Evolutionary conservation across 2,113 vertebrate genomes (phyloP), one percentile per base, ranked within the genome.

Genomic region (Aythya baeri): DNA sequence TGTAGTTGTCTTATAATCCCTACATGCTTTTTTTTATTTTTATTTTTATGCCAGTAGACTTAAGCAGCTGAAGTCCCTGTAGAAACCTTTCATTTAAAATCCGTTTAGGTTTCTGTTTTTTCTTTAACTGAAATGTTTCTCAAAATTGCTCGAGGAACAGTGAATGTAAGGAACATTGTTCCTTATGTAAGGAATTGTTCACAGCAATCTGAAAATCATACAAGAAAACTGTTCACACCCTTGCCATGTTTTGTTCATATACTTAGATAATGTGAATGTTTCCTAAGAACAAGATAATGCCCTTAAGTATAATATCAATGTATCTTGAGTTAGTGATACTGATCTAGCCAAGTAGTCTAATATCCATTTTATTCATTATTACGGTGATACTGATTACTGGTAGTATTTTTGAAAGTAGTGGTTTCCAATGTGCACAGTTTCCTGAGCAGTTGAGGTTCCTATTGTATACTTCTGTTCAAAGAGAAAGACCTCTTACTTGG

Each of bases 1-100:
- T 83, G 0, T 41, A 20, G 1, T n/a, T 84, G 17, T 75, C 17
- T 36, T 43, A 12, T 26, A 22, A 59, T 86, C 4, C 3, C 1
- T 41, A 1, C 34, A 1, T 54, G 11, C 0, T 36, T 0, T 43
- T 61, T 29, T 77, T 43, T 58, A 73, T 27, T 77, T 1, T 54
- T 93, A 12, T 23, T 87, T 92, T 83, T 81, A 27, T 74, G 59
- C 26, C 11, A 21, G 0, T 79, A 57, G 20, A 41, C 38, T 34
- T 41, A n/a, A 0, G 3, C 13, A 70, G 13, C 16, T 88, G 52
- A 76, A 80, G 22, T 43, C 8, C 22, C 6, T 83, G 36, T 67
- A 29, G 43, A 61, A 88, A 43, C 17, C 8, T 84, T 8, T 3
- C 43, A 5, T 13, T 18, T 25, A 27, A 46, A 89, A 55, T 65